phyloP scores from a whole-genome alignment of 1,140 invertebrate genomes.

The Probaryconus sp. region DNA sequence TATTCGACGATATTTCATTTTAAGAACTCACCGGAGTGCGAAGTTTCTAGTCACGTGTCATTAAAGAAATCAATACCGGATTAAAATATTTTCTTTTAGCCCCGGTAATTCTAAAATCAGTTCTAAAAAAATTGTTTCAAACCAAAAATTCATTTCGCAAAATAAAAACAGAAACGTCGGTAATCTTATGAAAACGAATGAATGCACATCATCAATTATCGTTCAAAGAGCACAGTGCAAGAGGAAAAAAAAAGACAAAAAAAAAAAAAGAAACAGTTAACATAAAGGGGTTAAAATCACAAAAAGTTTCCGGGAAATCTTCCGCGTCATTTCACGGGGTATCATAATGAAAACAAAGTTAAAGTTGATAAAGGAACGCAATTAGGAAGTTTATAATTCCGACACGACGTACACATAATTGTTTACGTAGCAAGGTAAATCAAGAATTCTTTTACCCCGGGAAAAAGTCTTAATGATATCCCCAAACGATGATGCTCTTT shows the following conservation, averaged over 20 bases:
- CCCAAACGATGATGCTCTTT: constrained; percentile 14
- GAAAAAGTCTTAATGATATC: constrained; percentile 33
- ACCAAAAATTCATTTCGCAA: too few species aligned
- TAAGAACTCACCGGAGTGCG: too few species aligned
- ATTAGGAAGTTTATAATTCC: constrained; percentile 40
- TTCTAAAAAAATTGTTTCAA: too few species aligned
- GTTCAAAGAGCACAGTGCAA: too few species aligned
- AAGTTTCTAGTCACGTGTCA: too few species aligned
- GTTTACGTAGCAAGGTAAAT: constrained; percentile 37
- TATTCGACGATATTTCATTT: not conserved
- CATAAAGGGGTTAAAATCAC: constrained; percentile 9
- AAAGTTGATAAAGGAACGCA: constrained; percentile 34
- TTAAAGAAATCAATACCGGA: too few species aligned
- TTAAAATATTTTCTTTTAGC: too few species aligned
- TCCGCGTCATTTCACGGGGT: constrained; percentile 11
- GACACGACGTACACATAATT: constrained; percentile 30
- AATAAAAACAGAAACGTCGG: too few species aligned
- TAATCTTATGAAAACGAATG: too few species aligned
- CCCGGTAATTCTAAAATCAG: too few species aligned
- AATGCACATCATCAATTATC: too few species aligned
- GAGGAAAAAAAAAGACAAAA: not conserved
- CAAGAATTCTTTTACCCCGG: constrained; percentile 12
- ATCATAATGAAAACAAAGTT: constrained; percentile 5
- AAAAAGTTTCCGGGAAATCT: too few species aligned
- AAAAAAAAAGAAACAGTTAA: not conserved